A percentile compares a stretch with the other conserved stretches of the same genome.
Conservation (phyloP, 2,113 vertebrate species). For the Anthoscopus minutus region DNA sequence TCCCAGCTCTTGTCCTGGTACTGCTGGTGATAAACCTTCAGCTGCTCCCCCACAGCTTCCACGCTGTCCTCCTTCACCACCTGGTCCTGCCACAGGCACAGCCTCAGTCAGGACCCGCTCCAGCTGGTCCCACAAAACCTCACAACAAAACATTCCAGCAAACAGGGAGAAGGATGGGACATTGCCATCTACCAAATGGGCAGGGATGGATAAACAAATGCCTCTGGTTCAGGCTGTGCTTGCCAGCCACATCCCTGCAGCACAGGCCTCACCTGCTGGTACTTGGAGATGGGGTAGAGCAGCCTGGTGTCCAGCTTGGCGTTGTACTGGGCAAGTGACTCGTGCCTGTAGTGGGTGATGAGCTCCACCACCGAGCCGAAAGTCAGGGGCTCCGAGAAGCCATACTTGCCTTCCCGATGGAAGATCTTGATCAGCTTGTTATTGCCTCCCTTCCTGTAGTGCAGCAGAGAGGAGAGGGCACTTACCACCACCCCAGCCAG, state of each 20-base stretch:
- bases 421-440: constrained; percentile 84
- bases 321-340: constrained; percentile 79
- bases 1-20: constrained; percentile 83
- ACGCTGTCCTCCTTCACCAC: constrained; percentile 69
- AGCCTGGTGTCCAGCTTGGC: constrained; percentile 80
- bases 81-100: constrained; percentile 45
- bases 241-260: neutral
- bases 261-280: constrained; percentile 73
- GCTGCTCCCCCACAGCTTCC: constrained; percentile 79
- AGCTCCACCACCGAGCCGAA: constrained; percentile 77
- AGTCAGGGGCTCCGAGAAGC: constrained; percentile 79
- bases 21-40: constrained; percentile 81
- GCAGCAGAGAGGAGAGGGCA: neutral
- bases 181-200: neutral
- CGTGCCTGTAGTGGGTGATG: constrained; percentile 79
- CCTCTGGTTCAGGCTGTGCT: neutral
- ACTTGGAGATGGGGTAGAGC: constrained; percentile 79
- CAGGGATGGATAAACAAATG: fast-evolving
- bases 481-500: neutral
- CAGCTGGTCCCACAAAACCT: neutral
- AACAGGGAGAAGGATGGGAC: neutral
- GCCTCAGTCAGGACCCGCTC: neutral
- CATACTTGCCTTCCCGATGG: constrained; percentile 76
- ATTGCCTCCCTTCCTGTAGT: constrained; percentile 75
- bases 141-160: neutral